Base-by-base conservation (phyloP, 2,113 vertebrate genomes). In the Aythya baeri region DNA sequence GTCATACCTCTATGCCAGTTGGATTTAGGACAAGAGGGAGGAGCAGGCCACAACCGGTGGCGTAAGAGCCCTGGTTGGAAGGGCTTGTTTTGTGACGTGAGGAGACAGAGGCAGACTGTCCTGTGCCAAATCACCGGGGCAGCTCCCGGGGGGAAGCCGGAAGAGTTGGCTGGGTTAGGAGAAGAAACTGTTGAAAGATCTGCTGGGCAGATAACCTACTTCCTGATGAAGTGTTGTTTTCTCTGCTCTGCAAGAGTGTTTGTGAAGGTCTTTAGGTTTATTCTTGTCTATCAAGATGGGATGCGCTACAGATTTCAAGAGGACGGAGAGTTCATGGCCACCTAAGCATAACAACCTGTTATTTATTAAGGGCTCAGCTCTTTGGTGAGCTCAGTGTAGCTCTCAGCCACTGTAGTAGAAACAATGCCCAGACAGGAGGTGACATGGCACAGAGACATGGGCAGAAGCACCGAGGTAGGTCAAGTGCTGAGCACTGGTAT, bases 11-110 rank as follows among this genome's bases (percentile, higher is more conserved):
- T 44, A 2, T 21, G 22, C n/a, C 46, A 54, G 49, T n/a, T 58
- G 62, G 58, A 79, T 65, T 80, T 52, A 59, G 43, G 58, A 34
- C 43, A 55, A 36, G 32, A 83, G 17, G 46, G 32, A 91, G 68
- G 63, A 80, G 31, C n/a, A 41, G 50, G 32, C 8, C 20, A 38
- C 36, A 63, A 4, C 16, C 55, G 13, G n/a, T 43, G 29, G n/a
- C 25, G 12, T 13, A 25, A 34, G 36, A 54, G 21, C 25, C 29
- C 62, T 32, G 31, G 5, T 1, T 73, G 67, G 54, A 72, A 85
- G 23, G 0, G 1, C 13, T 1, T 0, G 54, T 70, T 49, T 54
- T 63, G 70, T 50, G 57, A 57, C 0, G 3, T 11, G 7, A 3
- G 4, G 22, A 38, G 16, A 17, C 2, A 55, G 34, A 68, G 46